Evolutionary conservation across 1,140 invertebrate species (phyloP).

Genomic region (Lepidotrigona ventralis): DNA sequence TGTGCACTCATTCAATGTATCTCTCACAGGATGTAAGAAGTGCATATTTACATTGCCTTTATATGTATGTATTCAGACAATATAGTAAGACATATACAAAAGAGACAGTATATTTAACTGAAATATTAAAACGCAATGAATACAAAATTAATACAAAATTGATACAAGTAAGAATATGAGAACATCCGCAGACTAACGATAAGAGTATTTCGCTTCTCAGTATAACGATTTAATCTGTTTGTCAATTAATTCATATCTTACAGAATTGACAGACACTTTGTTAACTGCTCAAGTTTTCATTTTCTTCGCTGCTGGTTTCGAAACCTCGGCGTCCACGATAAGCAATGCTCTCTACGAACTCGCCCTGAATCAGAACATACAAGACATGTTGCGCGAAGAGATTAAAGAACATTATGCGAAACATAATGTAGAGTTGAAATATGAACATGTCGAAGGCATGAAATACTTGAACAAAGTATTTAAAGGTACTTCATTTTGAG

Average conservation of each 20-base stretch:
- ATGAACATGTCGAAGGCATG: conserved; percentile 65
- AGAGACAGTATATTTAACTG: no score
- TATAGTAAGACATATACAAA: no score
- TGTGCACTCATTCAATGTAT: no score
- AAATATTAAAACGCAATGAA: no score
- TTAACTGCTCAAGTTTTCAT: conserved; percentile 71
- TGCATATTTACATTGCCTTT: no score
- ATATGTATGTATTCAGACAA: no score
- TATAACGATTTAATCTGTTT: no score
- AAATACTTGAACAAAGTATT: conserved; percentile 69
- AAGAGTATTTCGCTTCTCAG: no score
- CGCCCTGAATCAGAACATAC: conserved; percentile 79
- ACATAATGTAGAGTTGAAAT: conserved; percentile 52
- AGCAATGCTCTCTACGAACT: conserved; percentile 77
- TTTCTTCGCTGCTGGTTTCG: conserved; percentile 81
- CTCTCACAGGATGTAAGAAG: no score
- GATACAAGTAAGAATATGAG: not conserved
- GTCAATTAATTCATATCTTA: not conserved
- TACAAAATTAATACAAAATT: not conserved
- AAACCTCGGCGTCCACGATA: conserved; percentile 81
- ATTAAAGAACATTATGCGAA: conserved; percentile 67
- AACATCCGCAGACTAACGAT: no score
- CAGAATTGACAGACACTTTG: conserved; percentile 65
- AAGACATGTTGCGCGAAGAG: conserved; percentile 79
- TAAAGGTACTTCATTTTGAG: conserved; percentile 47